Base-by-base conservation (phyloP, 2,888 invertebrate genomes). In the Cheiracanthium punctorium region DNA sequence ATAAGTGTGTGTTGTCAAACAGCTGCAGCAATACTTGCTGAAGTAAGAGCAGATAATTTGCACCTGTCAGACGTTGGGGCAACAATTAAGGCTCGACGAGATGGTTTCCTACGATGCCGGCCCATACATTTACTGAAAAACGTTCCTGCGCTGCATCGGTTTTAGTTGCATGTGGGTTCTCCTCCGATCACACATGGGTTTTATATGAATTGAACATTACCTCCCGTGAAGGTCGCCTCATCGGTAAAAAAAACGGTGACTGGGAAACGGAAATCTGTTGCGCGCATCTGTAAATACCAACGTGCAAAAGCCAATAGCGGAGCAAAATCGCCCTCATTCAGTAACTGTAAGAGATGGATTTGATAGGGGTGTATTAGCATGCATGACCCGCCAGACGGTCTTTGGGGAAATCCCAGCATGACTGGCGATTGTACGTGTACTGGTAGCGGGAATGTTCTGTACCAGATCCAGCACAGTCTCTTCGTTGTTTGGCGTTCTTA, bases 171-270 rank as follows among this genome's bases (percentile, higher is more conserved):
- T 70, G 70, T n/a, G 37, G 70, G 17, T 37, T 70, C 41, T n/a
- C 41, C 41, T 12, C 24, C 37, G 37, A 4, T 41, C 41, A 20
- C 14, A 28, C 41, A 37, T 70, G 37, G 24, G 70, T 28, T 30
- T 70, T 37, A 70, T 70, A 89, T 37, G 89, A 52, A 80, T 91
- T 70, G 70, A 41, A 70, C 0, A n/a, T 41, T 12, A 1, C 70
- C 20, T 12, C 24, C n/a, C 17, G 5, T 70, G 28, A 70, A 58
- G 12, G 1, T 7, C 12, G 24, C 20, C 24, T 58, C 24, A 58
- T 24, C 24, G 1, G 58, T 58, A 24, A 58, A 58, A 2, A 24
- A 24, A 2, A 58, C 58, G 24, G 58, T 7, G 24, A 88, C 24
- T 58, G 4, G 58, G 58, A 58, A 58, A 58, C 20, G 58, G 58